These are phyloP conservation scores for Rhingia campestris DNA, from an alignment of 2,888 invertebrate species.

Conservation along the genomic window DNA sequence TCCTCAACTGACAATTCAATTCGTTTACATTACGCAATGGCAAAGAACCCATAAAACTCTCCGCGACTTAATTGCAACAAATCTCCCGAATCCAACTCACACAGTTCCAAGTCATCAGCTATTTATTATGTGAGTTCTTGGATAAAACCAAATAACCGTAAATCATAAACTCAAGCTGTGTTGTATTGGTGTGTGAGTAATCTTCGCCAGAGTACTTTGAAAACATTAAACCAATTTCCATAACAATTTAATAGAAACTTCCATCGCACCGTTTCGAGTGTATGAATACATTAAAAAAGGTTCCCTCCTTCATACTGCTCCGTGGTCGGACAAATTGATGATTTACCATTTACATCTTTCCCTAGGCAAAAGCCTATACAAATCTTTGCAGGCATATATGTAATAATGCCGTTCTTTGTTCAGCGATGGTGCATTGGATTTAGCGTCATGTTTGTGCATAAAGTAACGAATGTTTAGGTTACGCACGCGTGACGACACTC, in stretches of 20 bases:
- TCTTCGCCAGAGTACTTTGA: slow-evolving; percentile 21
- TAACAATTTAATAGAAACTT: slow-evolving; percentile 30
- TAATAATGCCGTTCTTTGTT: slow-evolving; percentile 15
- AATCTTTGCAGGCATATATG: background rate
- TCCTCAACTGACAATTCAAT: too few species aligned
- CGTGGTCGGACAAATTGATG: background rate
- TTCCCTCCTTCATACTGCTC: slow-evolving; percentile 15
- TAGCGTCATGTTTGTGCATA: slow-evolving; percentile 46
- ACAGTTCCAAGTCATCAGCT: background rate
- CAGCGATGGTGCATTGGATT: slow-evolving; percentile 33
- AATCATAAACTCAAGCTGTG: background rate
- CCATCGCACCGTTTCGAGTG: slow-evolving; percentile 6
- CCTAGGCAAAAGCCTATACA: slow-evolving; percentile 5
- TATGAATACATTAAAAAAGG: slow-evolving; percentile 36
- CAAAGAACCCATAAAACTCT: too few species aligned
- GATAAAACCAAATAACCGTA: background rate
- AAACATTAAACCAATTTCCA: slow-evolving; percentile 59
- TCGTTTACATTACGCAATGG: too few species aligned
- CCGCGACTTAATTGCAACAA: too few species aligned
- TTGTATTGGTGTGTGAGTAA: background rate
- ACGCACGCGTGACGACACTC: slow-evolving; percentile 66
- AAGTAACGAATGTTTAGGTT: slow-evolving; percentile 46
- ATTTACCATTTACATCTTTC: slow-evolving; percentile 21
- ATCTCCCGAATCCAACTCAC: too few species aligned
- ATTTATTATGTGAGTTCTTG: background rate